Evolutionary conservation across 2,113 vertebrate genomes (phyloP), one percentile per base, ranked within the genome.

Genomic region (Erinaceus europaeus): DNA sequence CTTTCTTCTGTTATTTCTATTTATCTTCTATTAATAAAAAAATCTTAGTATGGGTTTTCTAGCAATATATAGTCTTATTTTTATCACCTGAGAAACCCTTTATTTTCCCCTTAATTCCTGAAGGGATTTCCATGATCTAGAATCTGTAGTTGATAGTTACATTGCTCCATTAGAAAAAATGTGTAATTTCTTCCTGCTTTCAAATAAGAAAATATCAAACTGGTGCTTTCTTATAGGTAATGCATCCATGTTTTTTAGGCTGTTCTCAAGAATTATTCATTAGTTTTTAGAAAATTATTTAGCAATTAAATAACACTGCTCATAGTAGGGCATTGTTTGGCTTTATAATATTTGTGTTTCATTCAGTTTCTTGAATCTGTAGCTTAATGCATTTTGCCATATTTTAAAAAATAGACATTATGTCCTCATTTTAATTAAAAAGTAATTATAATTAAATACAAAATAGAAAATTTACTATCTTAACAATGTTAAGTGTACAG

Each of bases 131-230:
- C 17, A 83, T 40, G 52, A 69, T 68, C 15, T 86, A 38, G 20
- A 65, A 34, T 57, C 75, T 50, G 71, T 21, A 83, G 15, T n/a
- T n/a, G n/a, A n/a, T n/a, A n/a, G n/a, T n/a, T n/a, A n/a, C n/a
- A n/a, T n/a, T n/a, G n/a, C n/a, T n/a, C n/a, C n/a, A n/a, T n/a
- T n/a, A n/a, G n/a, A 73, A 80, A 84, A 89, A 84, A 59, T 48
- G 25, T 57, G 61, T 44, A 13, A 90, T 87, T 82, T 88, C 12
- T 40, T 90, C 46, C 34, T 74, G n/a, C 38, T 84, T 94, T 81
- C 42, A 84, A 46, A 84, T 55, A 85, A 46, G 50, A 91, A 73
- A 78, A 80, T 68, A 34, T 73, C 7, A 25, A 73, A 78, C 32
- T 89, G 52, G 3, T 82, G 12, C 82, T 84, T 9, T 7, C 55